Conservation (phyloP, 2,797 vertebrate species). For the Cirrhinus molitorella region DNA sequence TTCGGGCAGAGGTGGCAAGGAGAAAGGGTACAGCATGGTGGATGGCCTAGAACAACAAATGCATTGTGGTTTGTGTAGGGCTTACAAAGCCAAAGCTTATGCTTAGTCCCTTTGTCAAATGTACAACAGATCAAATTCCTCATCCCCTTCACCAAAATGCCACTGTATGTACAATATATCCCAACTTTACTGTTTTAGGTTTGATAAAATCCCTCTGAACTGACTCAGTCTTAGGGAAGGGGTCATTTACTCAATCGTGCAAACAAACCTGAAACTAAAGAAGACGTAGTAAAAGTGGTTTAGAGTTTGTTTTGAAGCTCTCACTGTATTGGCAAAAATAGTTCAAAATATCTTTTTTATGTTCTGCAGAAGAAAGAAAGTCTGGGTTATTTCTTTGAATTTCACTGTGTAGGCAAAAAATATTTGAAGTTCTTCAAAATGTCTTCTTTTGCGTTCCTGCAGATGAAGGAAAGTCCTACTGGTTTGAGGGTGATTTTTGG, state of each 20-base stretch:
- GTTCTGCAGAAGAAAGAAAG: neutral
- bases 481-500: no score
- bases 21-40: constrained; percentile 74
- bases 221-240: neutral
- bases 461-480: no score
- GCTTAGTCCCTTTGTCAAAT: constrained; percentile 57
- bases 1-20: constrained; percentile 74
- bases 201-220: neutral
- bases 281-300: neutral
- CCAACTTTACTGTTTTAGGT: constrained; percentile 8
- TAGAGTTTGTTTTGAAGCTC: neutral
- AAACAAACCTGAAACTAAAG: neutral
- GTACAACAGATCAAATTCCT: constrained; percentile 49
- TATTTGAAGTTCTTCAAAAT: no score
- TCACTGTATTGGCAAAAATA: neutral
- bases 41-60: constrained; percentile 75
- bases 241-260: neutral
- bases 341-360: neutral
- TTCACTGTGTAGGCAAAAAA: no score
- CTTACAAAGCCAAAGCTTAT: constrained; percentile 56
- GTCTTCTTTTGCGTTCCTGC: no score
- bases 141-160: constrained; percentile 49
- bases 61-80: constrained; percentile 65
- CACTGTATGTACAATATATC: constrained; percentile 45
- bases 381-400: no score